Conservation (phyloP, 2,797 vertebrate species). For the Tangara arthus region DNA sequence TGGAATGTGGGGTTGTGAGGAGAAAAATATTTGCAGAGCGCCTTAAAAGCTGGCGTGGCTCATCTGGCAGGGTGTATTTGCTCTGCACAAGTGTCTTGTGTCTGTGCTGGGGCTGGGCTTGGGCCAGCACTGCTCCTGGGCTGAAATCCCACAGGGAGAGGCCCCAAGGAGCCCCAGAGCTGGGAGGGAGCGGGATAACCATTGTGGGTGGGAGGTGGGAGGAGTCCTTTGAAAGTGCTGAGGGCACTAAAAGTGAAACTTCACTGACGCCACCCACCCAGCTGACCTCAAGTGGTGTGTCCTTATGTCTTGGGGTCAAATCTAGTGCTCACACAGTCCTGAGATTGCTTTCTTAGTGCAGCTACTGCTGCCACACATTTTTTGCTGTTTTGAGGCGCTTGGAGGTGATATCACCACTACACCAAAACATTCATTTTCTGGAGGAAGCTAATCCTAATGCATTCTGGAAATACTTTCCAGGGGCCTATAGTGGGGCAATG, state of each 20-base stretch:
- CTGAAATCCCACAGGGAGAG: not conserved
- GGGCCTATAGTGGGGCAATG: not conserved
- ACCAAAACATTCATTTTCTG: not conserved
- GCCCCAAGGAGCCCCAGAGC: not conserved
- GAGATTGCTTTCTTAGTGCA: not conserved
- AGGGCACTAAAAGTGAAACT: not conserved
- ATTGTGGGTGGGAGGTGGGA: not conserved
- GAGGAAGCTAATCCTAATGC: not conserved
- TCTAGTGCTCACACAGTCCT: not conserved
- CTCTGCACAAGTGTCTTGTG: not conserved
- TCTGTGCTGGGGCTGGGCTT: not conserved
- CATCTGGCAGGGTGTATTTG: fast-evolving
- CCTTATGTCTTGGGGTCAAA: not conserved
- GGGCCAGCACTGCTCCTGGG: not conserved
- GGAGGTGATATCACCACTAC: not conserved
- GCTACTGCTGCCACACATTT: not conserved
- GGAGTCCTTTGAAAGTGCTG: not conserved
- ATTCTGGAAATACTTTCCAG: not conserved
- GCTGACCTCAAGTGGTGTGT: not conserved
- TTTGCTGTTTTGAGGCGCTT: not conserved
- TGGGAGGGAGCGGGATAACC: not conserved
- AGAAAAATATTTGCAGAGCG: not conserved
- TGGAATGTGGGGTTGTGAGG: not conserved
- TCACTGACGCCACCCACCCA: fast-evolving
- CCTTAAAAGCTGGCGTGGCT: fast-evolving